These are phyloP conservation scores for Troilus luridus DNA, from an alignment of 2,888 invertebrate genomes.

Conservation along the genomic window DNA sequence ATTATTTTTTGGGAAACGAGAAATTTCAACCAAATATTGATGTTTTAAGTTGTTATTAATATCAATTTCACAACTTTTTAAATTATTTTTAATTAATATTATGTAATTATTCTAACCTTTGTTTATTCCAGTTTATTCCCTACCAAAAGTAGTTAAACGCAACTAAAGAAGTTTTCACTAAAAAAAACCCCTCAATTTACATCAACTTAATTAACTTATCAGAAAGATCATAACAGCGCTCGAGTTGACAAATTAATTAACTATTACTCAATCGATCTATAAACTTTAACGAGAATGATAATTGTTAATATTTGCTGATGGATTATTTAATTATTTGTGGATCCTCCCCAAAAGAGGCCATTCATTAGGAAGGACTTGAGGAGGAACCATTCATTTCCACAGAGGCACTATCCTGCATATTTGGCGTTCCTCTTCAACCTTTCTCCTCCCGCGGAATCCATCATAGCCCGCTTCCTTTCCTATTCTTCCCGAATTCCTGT, in stretches of 20 bases:
- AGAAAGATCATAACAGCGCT: not conserved
- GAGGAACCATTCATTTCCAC: constrained; percentile 18
- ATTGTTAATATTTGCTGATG: not conserved
- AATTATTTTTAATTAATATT: too few relatives aligned
- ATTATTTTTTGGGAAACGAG: too few relatives aligned
- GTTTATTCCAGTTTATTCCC: too few relatives aligned
- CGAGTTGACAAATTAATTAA: not conserved
- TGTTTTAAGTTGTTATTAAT: too few relatives aligned
- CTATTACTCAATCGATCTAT: not conserved
- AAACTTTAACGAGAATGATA: not conserved
- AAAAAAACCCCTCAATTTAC: too few relatives aligned
- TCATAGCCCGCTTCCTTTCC: not conserved
- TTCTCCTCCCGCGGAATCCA: not conserved
- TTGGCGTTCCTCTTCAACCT: constrained; percentile 18
- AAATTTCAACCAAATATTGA: too few relatives aligned
- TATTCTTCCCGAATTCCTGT: constrained; percentile 1
- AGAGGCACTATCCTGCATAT: constrained; percentile 3
- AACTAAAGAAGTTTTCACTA: too few relatives aligned
- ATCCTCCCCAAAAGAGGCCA: not conserved
- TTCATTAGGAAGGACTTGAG: not conserved
- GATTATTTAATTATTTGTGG: constrained; percentile 21
- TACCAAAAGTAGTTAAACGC: too few relatives aligned
- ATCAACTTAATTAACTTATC: too few relatives aligned
- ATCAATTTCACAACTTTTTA: too few relatives aligned
- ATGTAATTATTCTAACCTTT: too few relatives aligned